Percentiles rank a stretch among this genome's conserved stretches.
Conservation (phyloP, 2,797 vertebrate genomes). For the Margarornis squamiger region DNA sequence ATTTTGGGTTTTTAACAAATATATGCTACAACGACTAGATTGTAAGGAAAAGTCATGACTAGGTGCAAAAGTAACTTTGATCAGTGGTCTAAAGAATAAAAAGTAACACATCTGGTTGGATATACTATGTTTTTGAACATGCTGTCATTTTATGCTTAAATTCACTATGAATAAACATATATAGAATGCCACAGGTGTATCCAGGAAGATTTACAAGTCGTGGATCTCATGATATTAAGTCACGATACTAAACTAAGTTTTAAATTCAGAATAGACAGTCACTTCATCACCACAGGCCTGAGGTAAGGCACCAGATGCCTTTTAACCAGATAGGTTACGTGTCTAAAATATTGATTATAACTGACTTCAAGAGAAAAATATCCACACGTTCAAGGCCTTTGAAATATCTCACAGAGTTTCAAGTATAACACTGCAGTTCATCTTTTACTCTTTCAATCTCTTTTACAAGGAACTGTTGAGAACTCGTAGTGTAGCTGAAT, state of each 20-base stretch:
- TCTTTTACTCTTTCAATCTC: background rate
- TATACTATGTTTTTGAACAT: background rate
- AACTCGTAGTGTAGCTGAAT: background rate
- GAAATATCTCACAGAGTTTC: background rate
- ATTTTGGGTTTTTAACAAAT: background rate
- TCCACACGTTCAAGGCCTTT: background rate
- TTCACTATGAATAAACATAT: background rate
- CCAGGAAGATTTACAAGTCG: background rate
- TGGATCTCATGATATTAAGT: background rate
- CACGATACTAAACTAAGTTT: background rate
- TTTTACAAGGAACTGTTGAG: background rate
- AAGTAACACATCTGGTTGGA: background rate
- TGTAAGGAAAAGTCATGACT: background rate
- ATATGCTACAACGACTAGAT: background rate
- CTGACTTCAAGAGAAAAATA: background rate
- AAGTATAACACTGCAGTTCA: background rate
- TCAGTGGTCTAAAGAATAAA: background rate
- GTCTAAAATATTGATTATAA: slow-evolving; percentile 13
- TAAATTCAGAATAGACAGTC: background rate
- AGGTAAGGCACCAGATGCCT: background rate
- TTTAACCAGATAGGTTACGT: background rate
- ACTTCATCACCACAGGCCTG: background rate
- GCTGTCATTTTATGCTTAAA: background rate
- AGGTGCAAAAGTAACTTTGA: background rate
- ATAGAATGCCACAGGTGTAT: background rate